Evolutionary conservation across 2,888 invertebrate species (phyloP).

Genomic region (Brachypalpus laphriformis): DNA sequence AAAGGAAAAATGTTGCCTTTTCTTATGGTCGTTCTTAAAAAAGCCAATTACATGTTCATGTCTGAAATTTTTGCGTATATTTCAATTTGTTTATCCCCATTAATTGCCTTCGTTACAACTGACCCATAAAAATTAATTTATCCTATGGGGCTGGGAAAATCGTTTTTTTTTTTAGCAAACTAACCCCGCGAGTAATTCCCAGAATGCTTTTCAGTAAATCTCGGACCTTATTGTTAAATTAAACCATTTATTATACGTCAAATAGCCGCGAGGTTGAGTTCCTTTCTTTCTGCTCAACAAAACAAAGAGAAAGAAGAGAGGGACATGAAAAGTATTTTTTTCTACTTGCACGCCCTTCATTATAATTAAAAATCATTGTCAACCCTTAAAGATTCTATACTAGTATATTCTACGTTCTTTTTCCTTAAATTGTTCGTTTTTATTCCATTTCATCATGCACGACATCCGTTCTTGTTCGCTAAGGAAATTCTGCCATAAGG

Average conservation of each 20-base stretch:
- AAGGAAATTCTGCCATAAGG: slow-evolving; percentile 3
- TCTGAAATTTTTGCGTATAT: not conserved
- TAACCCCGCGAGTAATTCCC: not conserved
- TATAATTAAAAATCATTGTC: slow-evolving; percentile 65
- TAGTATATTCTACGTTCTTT: not conserved
- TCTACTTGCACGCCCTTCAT: slow-evolving; percentile 13
- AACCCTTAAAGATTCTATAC: slow-evolving; percentile 50
- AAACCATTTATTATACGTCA: slow-evolving; percentile 32
- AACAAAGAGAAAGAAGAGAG: not conserved
- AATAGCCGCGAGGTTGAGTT: slow-evolving; percentile 20
- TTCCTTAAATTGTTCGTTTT: not conserved
- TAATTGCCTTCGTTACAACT: slow-evolving; percentile 38
- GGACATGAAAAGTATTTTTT: not conserved
- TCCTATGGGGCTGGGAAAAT: slow-evolving; percentile 5
- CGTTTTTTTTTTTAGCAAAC: not conserved
- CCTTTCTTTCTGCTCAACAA: not conserved
- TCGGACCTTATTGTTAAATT: slow-evolving; percentile 23
- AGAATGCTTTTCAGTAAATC: slow-evolving; percentile 19
- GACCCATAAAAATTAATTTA: slow-evolving; percentile 26
- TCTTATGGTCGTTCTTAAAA: no score
- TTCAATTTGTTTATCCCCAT: not conserved
- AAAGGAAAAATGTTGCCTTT: no score
- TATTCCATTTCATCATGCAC: slow-evolving; percentile 45
- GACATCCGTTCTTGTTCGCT: not conserved
- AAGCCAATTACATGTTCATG: no score